Evolutionary conservation across 2,113 vertebrate species (phyloP).

Genomic region (Colistium nudipinnis): DNA sequence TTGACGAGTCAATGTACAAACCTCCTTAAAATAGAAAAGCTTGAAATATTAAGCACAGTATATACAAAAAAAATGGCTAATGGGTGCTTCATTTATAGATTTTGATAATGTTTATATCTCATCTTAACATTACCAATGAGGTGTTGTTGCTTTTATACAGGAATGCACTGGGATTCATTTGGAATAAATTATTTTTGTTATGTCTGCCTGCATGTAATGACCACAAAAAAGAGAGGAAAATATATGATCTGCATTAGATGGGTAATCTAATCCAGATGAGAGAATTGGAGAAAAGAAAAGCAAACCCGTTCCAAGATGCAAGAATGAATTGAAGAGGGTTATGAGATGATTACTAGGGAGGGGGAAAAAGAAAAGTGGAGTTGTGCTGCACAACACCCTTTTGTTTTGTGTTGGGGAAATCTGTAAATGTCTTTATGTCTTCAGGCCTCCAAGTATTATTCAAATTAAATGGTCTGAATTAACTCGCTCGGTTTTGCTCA

Average conservation of each 20-base stretch:
- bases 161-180: conserved; percentile 37
- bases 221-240: not conserved
- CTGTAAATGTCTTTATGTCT: not conserved
- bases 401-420: not conserved
- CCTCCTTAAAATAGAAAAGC: not conserved
- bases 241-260: not conserved
- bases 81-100: conserved; percentile 4
- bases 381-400: not conserved
- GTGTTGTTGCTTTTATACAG: conserved; percentile 43
- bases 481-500: not conserved
- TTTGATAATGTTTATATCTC: not conserved
- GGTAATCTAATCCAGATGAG: conserved; percentile 3
- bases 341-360: not conserved
- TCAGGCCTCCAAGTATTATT: not conserved
- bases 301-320: not conserved
- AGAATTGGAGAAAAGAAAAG: not conserved
- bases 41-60: no score
- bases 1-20: conserved; percentile 5
- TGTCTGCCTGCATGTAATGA: conserved; percentile 28
- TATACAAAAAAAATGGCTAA: conserved; percentile 8
- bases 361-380: no score
- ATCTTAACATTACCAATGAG: conserved; percentile 19
- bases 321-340: not conserved
- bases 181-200: conserved; percentile 70
- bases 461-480: not conserved